These are phyloP conservation scores for Nycticryphes semicollaris DNA, from an alignment of 2,113 vertebrate species.

Conservation along the genomic window DNA sequence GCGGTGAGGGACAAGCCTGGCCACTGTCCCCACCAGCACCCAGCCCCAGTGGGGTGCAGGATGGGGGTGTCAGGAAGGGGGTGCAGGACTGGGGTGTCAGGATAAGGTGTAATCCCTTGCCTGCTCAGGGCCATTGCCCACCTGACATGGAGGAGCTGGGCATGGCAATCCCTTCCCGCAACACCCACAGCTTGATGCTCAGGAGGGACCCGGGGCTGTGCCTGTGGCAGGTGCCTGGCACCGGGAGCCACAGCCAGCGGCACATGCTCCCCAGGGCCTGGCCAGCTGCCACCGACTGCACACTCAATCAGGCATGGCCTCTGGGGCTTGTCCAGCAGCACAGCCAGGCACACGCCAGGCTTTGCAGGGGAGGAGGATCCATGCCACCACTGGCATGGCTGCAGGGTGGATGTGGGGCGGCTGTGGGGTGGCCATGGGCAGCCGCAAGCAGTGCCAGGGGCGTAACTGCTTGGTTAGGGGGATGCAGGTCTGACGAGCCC, in stretches of 20 bases:
- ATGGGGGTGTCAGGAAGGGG: not conserved
- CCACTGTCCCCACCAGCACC: not conserved
- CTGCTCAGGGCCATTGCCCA: accelerated
- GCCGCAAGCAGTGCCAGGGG: accelerated
- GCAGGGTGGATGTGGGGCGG: accelerated
- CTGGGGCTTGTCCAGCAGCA: not conserved
- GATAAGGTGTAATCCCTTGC: not conserved
- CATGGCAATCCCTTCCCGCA: not conserved
- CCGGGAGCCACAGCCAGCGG: accelerated
- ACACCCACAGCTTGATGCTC: not conserved
- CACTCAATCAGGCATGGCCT: accelerated
- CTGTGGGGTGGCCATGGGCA: accelerated
- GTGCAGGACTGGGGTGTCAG: not conserved
- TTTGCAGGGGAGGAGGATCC: not conserved
- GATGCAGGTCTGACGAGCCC: not conserved
- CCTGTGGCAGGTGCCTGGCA: not conserved
- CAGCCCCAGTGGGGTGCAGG: not conserved
- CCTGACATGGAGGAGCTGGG: accelerated
- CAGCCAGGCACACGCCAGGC: accelerated
- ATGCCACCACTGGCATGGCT: accelerated
- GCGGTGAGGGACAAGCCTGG: too few species aligned
- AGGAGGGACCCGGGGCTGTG: not conserved
- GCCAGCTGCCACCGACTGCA: not conserved
- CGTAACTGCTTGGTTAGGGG: accelerated
- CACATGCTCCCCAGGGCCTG: not conserved